Percentiles rank a stretch among this genome's conserved stretches.
Conservation (phyloP, 2,113 vertebrate species). For the Trogon surrucura region DNA sequence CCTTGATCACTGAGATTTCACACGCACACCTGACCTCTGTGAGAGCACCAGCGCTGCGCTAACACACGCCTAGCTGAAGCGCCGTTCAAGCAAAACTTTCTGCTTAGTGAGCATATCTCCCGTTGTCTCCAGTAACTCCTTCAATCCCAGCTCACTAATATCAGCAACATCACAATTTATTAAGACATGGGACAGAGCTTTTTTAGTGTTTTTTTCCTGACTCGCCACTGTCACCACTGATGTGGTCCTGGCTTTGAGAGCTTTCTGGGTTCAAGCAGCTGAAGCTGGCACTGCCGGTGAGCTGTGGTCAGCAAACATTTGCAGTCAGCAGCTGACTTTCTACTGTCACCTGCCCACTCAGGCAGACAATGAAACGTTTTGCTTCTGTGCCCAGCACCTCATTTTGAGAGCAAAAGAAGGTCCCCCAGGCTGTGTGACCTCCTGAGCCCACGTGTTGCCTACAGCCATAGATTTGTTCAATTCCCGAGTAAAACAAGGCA, state of each 20-base stretch:
- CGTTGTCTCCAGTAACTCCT: constrained; percentile 9
- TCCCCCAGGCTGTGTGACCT: not conserved
- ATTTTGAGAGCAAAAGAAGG: not conserved
- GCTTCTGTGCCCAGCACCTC: not conserved
- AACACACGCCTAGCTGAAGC: not conserved
- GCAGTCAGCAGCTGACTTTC: not conserved
- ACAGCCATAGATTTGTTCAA: not conserved
- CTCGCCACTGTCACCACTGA: not conserved
- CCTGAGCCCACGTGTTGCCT: not conserved
- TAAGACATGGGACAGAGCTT: not conserved
- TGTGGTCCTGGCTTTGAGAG: not conserved
- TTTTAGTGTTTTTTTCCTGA: not conserved
- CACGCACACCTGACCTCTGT: not conserved
- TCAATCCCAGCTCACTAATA: not conserved
- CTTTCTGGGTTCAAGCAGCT: not conserved
- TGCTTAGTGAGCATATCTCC: not conserved
- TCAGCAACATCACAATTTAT: not conserved
- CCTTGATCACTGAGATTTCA: not conserved
- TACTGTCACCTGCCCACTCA: not conserved
- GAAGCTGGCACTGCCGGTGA: not conserved
- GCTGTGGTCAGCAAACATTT: constrained; percentile 19
- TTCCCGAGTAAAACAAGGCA: not conserved
- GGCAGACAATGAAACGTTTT: not conserved
- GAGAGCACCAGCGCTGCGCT: fast-evolving
- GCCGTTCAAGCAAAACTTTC: not conserved